Base-by-base conservation (phyloP, 2,113 vertebrate genomes). In the Vidua macroura region DNA sequence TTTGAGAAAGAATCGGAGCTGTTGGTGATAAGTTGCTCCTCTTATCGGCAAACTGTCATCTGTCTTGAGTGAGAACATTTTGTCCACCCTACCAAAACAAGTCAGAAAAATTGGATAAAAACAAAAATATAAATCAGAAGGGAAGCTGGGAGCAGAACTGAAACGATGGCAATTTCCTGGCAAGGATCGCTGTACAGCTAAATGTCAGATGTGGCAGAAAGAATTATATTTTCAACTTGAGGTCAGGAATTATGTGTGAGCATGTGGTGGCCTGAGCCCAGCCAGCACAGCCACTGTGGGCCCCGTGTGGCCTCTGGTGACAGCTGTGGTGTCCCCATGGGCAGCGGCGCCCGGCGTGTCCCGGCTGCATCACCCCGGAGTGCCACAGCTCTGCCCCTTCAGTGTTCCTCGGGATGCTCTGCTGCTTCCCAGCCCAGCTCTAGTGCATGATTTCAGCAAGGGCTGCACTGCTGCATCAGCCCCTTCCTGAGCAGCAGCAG, bases 21-120 rank as follows among this genome's bases (percentile, higher is more conserved):
- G 89, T 15, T 93, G 41, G 94, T 95, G 91, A 96, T 94, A 94
- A 97, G 93, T 95, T 93, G 94, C 86, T 92, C 86, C 91, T 95
- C 93, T 96, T 96, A 96, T 96, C 87, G 92, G 95, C 96, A 95
- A 96, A 88, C 94, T 96, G 95, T 96, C 94, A 95, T 94, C 96
- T 44, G 83, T 92, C 95, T 92, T 86, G 90, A 95, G 92, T 60
- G 94, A 96, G 94, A 97, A 96, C 94, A 91, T 93, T 95, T 95
- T 96, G 93, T 93, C 94, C 92, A 96, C 80, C 89, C 95, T 96
- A 93, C 91, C 93, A 93, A 96, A 96, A 96, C 94, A 95, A 95
- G 94, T 91, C 91, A 91, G 95, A 94, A 96, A 95, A 94, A 97
- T 91, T 75, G 92, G 89, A 96, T 93, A 90, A 94, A 96, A 97